phyloP scores from a whole-genome alignment of 2,113 vertebrate species.

The Ctenomys sociabilis region DNA sequence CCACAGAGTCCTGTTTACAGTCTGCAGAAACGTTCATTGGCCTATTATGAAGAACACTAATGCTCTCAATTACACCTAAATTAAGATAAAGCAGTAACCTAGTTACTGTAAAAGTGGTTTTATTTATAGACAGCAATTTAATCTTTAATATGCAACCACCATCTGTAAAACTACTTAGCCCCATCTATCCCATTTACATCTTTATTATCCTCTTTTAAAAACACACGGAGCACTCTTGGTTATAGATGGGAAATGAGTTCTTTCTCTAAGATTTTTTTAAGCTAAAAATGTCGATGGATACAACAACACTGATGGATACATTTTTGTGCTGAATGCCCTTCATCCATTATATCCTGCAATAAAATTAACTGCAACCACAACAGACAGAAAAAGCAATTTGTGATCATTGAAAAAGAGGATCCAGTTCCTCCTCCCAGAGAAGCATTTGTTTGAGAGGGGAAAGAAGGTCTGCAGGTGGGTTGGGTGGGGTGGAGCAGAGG shows the following conservation, averaged over 20 bases:
- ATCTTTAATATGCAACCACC: slow-evolving; percentile 82
- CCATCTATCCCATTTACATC: slow-evolving; percentile 79
- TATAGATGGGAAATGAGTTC: slow-evolving; percentile 60
- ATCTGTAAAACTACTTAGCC: slow-evolving; percentile 80
- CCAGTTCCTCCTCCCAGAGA: neutral
- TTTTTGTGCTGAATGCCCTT: slow-evolving; percentile 58
- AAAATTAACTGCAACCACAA: slow-evolving; percentile 55
- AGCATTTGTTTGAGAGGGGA: neutral
- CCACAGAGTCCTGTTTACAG: slow-evolving; percentile 61
- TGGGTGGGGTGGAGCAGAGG: fast-evolving
- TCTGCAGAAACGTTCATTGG: slow-evolving; percentile 11
- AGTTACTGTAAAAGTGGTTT: slow-evolving; percentile 82
- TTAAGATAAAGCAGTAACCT: slow-evolving; percentile 77
- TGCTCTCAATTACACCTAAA: slow-evolving; percentile 79
- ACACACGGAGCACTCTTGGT: slow-evolving; percentile 59
- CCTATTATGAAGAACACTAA: slow-evolving; percentile 68
- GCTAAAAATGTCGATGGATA: slow-evolving; percentile 67
- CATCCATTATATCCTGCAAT: slow-evolving; percentile 60
- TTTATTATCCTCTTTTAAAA: slow-evolving; percentile 78
- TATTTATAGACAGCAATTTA: slow-evolving; percentile 82
- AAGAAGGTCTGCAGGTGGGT: neutral
- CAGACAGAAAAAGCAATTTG: slow-evolving; percentile 44
- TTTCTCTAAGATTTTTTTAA: slow-evolving; percentile 64
- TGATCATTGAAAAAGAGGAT: neutral
- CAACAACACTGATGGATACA: slow-evolving; percentile 27